Conservation (phyloP, 2,113 vertebrate species). For the Brachyhypopomus gauderio region DNA sequence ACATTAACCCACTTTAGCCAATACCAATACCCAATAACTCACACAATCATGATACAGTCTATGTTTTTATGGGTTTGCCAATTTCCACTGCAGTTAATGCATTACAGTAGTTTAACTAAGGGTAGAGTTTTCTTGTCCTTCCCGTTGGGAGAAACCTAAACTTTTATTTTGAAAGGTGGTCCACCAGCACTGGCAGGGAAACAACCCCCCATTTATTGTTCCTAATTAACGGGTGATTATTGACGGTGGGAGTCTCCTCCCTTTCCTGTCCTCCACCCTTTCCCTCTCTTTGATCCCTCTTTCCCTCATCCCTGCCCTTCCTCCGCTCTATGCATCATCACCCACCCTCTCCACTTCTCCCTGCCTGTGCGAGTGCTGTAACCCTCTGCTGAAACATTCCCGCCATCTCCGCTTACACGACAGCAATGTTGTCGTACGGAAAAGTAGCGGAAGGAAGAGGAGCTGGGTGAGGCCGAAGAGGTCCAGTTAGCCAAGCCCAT, state of each 20-base stretch:
- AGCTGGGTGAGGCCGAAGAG: too few relatives aligned
- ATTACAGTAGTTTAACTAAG: not conserved
- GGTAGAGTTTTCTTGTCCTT: not conserved
- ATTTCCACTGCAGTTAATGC: not conserved
- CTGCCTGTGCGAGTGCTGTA: not conserved
- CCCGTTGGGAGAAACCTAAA: not conserved
- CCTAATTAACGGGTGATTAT: not conserved
- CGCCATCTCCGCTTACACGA: too few relatives aligned
- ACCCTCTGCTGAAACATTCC: too few relatives aligned
- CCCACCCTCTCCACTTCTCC: not conserved
- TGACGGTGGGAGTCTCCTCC: not conserved
- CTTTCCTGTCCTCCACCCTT: conserved; percentile 6
- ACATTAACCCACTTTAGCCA: too few relatives aligned
- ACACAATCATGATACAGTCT: not conserved
- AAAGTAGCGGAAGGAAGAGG: too few relatives aligned
- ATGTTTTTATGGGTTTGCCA: not conserved
- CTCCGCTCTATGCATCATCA: not conserved
- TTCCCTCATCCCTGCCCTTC: not conserved
- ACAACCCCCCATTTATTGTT: conserved; percentile 3
- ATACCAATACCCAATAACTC: not conserved
- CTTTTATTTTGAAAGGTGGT: not conserved
- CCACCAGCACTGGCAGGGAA: not conserved
- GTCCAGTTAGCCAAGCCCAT: too few relatives aligned
- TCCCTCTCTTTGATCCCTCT: not conserved
- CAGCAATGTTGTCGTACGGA: too few relatives aligned